Base-by-base conservation (phyloP, 2,797 vertebrate genomes). In the Falco concolor region DNA sequence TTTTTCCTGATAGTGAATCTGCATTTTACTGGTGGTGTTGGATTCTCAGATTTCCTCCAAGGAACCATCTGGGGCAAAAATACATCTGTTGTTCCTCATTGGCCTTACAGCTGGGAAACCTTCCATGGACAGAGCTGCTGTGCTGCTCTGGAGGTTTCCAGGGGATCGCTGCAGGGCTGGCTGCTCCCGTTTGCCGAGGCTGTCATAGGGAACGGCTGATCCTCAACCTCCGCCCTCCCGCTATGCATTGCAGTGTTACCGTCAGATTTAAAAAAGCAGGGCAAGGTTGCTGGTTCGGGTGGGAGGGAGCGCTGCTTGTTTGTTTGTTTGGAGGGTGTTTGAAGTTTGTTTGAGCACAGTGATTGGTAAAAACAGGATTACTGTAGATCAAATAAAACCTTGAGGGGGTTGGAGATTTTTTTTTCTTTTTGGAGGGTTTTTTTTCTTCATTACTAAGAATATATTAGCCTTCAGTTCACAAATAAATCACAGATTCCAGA, bases 371-470 rank as follows among this genome's bases (percentile, higher is more conserved):
- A 78, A 56, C 10, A 78, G 69, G 79, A 69, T 67, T 93, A 86
- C 49, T 79, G 65, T 47, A 95, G 56, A 91, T 78, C 59, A 90
- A 63, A 70, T 87, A 90, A 84, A 94, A 77, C 61, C 93, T 87
- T 75, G 40, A 88, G 63, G 80, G 45, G 15, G 16, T 50, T 91
- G 61, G 36, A 88, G 42, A 44, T 12, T 20, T 25, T 18, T 44
- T 44, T 54, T 47, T 87, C 61, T 69, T 89, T 81, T 44, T 18
- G 42, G 42, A 44, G 42, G 18, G 18, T 9, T 6, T 54, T 69
- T 54, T 47, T 87, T 27, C 61, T 69, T 89, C 78, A 50, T 89
- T 93, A 69, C 75, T 54, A 91, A 93, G 89, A 80, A 80, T 80
- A 74, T 64, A 50, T 80, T 89, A 91, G 60, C 61, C 61, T 82